Base-by-base conservation (phyloP, 1,140 invertebrate genomes). In the Macrotrachela quadricornifera region DNA sequence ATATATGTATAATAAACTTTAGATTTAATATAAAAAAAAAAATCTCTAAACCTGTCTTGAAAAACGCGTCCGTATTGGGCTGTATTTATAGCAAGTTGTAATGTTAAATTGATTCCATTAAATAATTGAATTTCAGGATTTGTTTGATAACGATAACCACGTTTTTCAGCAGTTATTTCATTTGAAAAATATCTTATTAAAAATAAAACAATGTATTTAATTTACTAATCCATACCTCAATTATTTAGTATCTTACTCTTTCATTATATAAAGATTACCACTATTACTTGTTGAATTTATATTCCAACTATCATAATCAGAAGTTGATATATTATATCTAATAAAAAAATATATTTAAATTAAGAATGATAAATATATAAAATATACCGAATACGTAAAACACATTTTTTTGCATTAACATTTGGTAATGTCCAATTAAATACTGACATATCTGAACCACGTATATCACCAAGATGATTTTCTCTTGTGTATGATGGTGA, bases 261-360 rank as follows among this genome's bases (percentile, higher is more conserved):
- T 30, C 21, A 30, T 30, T 4, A 30, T 30, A 8, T 30, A 30
- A 30, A 30, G 3, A 30, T n/a, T n/a, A n/a, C n/a, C n/a, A n/a
- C n/a, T 48, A 2, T 57, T 50, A 53, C 60, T 61, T 14, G 54
- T 48, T 8, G 54, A 50, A 49, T 56, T 49, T 45, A 58, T 54
- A n/a, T 60, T 59, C 45, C 58, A 67, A 8, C 55, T 46, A 56
- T 63, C 60, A 57, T 64, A 68, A 48, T 70, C 68, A 54, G 57
- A 57, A 10, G 66, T 68, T 10, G 68, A 70, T 51, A 70, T 64
- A 55, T 70, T 70, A 56, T 70, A 70, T 57, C 67, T 68, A 48
- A 69, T 64, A 56, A 67, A 62, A 10, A 70, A 30, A 30, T 4
- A 30, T 30, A 30, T 4, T 30, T 30, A 30, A 30, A 2, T 4